Base-by-base conservation (phyloP, 2,797 vertebrate species). In the Coluber constrictor region DNA sequence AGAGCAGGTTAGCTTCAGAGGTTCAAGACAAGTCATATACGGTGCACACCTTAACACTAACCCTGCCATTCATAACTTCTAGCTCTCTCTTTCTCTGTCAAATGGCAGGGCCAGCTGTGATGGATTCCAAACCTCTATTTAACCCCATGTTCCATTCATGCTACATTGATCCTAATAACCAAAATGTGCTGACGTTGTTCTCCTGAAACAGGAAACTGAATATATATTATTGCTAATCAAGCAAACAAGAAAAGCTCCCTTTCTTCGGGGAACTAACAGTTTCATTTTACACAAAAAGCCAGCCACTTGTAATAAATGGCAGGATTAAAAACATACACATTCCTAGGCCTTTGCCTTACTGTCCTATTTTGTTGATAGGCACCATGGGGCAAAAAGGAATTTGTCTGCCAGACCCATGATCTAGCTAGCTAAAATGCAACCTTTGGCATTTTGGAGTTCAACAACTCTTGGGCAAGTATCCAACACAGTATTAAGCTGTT, bases 321-420 rank as follows among this genome's bases (percentile, higher is more conserved):
- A 60, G 66, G 51, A 56, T 54, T 56, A 25, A 51, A 90, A n/a
- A 20, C 54, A 32, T n/a, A 37, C 25, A 91, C 43, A 91, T 61
- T 86, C 56, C 74, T 60, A 60, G 37, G n/a, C 25, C 27, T 91
- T 91, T 57, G 59, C 32, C 37, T 86, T 60, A 60, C 74, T 60
- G 56, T 60, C 32, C 37, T 37, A 63, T 11, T 0, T 93, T 57
- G 94, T 95, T 9, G 79, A 86, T 70, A 88, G 91, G 88, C 93
- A 89, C 25, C 94, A 93, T 0, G 0, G 95, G 92, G 93, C 92
- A 95, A 63, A 18, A 23, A 93, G 27, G 90, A 95, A 94, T 56
- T n/a, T 88, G 94, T 94, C 29, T 70, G 63, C 89, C n/a, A 74
- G 63, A 25, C 63, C 89, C 18, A 56, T 90, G 63, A 90, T 90